Evolutionary conservation across 2,113 vertebrate species (phyloP), one percentile per base, ranked within the genome.

Genomic region (Dicrurus megarhynchus): DNA sequence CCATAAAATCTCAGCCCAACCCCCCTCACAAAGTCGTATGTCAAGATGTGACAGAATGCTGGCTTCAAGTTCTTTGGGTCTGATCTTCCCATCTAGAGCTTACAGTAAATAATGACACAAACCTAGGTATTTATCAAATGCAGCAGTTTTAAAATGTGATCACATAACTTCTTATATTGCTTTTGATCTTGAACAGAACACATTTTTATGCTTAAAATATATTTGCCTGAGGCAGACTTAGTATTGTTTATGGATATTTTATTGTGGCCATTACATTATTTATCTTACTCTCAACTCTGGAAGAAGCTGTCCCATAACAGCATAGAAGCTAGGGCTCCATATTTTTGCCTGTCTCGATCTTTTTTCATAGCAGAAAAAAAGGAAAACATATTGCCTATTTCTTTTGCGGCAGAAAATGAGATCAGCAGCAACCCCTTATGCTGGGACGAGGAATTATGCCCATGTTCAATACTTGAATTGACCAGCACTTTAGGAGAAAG

Each of bases 241-340:
- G 16, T 50, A 84, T 77, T 93, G 77, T 86, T 91, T 86, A 94
- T 47, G 26, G 84, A 12, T 84, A 89, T 75, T 88, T 94, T 86
- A 71, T 60, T 81, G 60, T 49, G 18, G 35, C 12, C 76, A 49
- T n/a, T 95, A 71, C 7, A 46, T 89, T 89, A 61, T 85, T 93
- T 67, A 35, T 70, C 32, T 74, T 70, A 86, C 28, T 63, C 20
- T 63, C 30, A 83, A 65, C 37, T 87, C 41, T 61, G 28, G 12
- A 80, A 85, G 35, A 90, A 88, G 69, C 42, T 55, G 33, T 39
- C 53, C 47, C 67, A 12, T 27, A 85, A 80, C 11, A 90, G 18
- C 49, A 90, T 1, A 84, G 52, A 23, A 35, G 21, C 21, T 90
- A 57, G 28, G 30, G n/a, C 24, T 73, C 59, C 26, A 18, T 33